These are phyloP conservation scores for Myocastor coypus DNA, from an alignment of 2,113 vertebrate species.

Conservation along the genomic window DNA sequence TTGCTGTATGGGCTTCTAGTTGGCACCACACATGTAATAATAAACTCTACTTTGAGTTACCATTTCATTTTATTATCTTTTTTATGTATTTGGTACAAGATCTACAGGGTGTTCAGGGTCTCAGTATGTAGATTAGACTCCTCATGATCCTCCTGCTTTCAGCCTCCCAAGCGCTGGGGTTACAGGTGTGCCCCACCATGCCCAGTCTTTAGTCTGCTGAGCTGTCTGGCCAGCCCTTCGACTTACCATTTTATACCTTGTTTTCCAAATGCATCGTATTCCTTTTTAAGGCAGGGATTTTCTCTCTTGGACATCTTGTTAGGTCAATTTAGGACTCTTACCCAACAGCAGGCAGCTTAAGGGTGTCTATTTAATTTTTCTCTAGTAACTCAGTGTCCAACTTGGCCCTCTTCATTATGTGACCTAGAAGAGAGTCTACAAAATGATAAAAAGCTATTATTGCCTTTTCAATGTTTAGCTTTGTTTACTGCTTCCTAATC, in stretches of 20 bases:
- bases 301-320: neutral
- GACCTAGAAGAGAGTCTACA: neutral
- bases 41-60: slow-evolving; percentile 20
- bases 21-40: neutral
- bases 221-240: neutral
- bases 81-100: too few species aligned
- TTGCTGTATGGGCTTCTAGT: neutral
- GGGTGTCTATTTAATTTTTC: neutral
- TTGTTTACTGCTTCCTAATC: slow-evolving; percentile 54
- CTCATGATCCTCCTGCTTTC: too few species aligned
- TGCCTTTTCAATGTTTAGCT: slow-evolving; percentile 50
- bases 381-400: neutral
- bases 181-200: too few species aligned
- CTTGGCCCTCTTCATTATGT: neutral
- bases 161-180: too few species aligned
- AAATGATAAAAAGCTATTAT: slow-evolving; percentile 28
- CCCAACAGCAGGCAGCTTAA: neutral
- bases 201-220: too few species aligned
- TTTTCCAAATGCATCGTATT: neutral
- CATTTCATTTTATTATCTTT: neutral
- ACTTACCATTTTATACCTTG: neutral
- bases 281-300: neutral
- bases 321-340: neutral
- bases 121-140: too few species aligned
- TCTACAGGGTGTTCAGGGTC: too few species aligned